Conservation (phyloP, 2,113 vertebrate genomes). For the Platycercus adscitus region DNA sequence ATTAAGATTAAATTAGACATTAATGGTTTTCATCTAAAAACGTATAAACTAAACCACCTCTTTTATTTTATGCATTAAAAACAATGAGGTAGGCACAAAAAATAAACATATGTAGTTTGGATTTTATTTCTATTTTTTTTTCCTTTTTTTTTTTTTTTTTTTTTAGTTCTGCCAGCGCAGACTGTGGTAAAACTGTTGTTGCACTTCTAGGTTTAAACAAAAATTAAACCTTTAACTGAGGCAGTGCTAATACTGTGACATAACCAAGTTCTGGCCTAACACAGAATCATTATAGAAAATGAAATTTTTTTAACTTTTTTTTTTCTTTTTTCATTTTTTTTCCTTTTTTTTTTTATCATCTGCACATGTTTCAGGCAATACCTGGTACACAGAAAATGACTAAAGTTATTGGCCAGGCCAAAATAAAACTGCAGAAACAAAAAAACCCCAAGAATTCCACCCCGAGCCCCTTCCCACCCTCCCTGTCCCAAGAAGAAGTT, state of each 20-base stretch:
- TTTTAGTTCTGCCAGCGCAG: conserved; percentile 71
- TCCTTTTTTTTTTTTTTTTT: neutral
- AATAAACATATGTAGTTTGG: conserved; percentile 74
- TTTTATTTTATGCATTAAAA: conserved; percentile 83
- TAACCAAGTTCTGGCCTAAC: conserved; percentile 79
- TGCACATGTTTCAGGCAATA: conserved; percentile 80
- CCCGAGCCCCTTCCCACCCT: conserved; percentile 65
- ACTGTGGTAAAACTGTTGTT: conserved; percentile 73
- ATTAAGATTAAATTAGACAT: conserved; percentile 83
- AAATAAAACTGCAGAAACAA: conserved; percentile 69
- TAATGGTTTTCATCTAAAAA: conserved; percentile 77
- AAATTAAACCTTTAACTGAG: conserved; percentile 81
- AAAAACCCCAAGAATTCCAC: conserved; percentile 56
- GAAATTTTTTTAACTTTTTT: neutral
- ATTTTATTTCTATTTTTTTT: conserved; percentile 53
- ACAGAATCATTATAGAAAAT: conserved; percentile 74
- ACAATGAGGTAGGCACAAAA: conserved; percentile 88
- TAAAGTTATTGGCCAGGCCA: conserved; percentile 74
- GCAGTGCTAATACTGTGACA: conserved; percentile 84
- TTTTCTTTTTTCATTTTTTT: neutral
- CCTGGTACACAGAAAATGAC: conserved; percentile 79
- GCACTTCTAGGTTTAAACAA: conserved; percentile 80
- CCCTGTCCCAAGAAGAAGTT: conserved; percentile 74
- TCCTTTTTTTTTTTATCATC: conserved; percentile 38
- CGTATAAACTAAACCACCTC: conserved; percentile 82